These are phyloP conservation scores for Aphelenchoides avenae DNA, from an alignment of 1,140 invertebrate species.

Conservation along the genomic window DNA sequence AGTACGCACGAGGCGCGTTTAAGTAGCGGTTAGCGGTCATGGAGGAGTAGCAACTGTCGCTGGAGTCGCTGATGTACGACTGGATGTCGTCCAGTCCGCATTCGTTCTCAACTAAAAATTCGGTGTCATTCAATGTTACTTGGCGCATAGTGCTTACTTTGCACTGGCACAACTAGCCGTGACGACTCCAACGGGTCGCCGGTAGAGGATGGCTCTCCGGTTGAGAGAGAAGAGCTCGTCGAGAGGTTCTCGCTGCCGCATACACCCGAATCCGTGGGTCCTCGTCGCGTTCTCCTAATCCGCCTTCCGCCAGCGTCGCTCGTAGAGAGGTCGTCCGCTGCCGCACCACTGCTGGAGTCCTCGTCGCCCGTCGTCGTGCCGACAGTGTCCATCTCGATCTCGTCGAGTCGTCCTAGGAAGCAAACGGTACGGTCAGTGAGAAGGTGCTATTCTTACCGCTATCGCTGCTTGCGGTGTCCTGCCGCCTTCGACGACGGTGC, in stretches of 20 bases:
- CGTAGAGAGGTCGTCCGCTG: slow-evolving; percentile 1
- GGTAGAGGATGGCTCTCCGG: neutral
- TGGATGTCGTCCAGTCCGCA: slow-evolving; percentile 23
- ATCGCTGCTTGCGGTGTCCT: too few species aligned
- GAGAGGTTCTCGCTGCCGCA: neutral
- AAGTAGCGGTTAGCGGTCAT: slow-evolving; percentile 28
- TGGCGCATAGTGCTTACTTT: slow-evolving; percentile 16
- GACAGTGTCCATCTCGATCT: too few species aligned
- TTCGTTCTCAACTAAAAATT: slow-evolving; percentile 14
- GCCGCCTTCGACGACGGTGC: too few species aligned
- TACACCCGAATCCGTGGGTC: neutral
- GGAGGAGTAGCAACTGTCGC: slow-evolving; percentile 36
- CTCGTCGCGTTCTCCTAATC: neutral
- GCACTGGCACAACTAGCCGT: slow-evolving; percentile 17
- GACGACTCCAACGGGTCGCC: neutral
- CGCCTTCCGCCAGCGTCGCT: slow-evolving; percentile 6
- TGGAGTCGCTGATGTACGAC: slow-evolving; percentile 30
- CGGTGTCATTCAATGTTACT: neutral
- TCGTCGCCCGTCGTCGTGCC: neutral
- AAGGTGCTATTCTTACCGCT: too few species aligned
- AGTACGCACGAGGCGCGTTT: slow-evolving; percentile 20
- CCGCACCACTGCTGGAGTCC: slow-evolving; percentile 1
- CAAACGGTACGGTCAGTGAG: too few species aligned
- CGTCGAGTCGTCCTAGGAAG: too few species aligned
- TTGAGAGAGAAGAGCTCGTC: neutral